Evolutionary conservation across 2,888 invertebrate species (phyloP), one percentile per base, ranked within the genome.

Genomic region (Conchocele bisecta): DNA sequence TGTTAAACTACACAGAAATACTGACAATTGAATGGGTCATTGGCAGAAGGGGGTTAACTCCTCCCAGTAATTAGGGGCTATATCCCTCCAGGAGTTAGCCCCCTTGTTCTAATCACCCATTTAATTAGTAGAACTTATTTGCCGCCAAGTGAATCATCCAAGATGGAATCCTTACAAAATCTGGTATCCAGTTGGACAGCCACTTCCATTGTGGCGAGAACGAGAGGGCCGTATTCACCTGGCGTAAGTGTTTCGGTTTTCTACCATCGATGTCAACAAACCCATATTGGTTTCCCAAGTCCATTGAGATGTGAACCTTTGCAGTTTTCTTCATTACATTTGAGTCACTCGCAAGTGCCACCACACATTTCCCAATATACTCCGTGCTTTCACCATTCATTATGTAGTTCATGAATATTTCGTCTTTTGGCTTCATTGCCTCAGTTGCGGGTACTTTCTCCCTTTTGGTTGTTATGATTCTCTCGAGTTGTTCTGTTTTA

Each of bases 221-320:
- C 50, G 29, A 46, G 17, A 74, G 37, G 22, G 69, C 20, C 3
- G 35, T 41, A 28, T 74, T 74, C 11, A 74, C 24, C 24, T 64
- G 64, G 22, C 68, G 39, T 3, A 64, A 41, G 33, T 74, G 56
- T 3, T 24, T 29, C 13, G 73, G 73, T 33, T 31, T 44, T 31
- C 67, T 68, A 35, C 92, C 91, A 79, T 91, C 89, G 56, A 90
- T 81, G 75, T 92, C 92, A 0, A 72, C 75, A 68, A 92, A 88
- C 17, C 89, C 89, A 79, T 92, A 92, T 56, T 90, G 87, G 17
- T 83, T 79, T 22, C 88, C 92, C 22, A 92, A 77, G 60, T 92
- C 91, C 24, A 83, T 84, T 1, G 90, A 87, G 17, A 89, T 61
- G 29, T 91, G 76, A 66, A 91, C 81, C 33, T 82, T 77, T 4